phyloP scores from a whole-genome alignment of 2,797 vertebrate genomes.

The Tapera naevia region DNA sequence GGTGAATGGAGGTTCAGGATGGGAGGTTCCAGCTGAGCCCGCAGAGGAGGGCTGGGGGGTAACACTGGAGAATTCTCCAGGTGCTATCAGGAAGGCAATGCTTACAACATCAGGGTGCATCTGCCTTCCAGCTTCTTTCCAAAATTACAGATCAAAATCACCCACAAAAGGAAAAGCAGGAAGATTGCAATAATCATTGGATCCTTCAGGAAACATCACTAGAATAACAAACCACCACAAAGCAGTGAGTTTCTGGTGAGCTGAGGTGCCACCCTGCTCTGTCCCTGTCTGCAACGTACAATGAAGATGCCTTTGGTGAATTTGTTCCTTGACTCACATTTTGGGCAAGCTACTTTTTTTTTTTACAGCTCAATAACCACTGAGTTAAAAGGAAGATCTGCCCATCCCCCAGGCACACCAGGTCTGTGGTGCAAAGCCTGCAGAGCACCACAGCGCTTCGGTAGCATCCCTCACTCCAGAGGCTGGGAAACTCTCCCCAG shows the following conservation, averaged over 20 bases:
- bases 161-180: background rate
- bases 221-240: background rate
- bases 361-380: background rate
- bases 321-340: background rate
- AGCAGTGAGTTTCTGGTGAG: background rate
- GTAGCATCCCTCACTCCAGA: background rate
- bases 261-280: background rate
- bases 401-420: background rate
- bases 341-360: background rate
- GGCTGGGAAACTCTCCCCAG: accelerated
- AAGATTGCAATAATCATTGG: background rate
- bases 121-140: background rate
- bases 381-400: background rate
- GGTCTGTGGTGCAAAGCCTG: background rate
- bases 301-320: background rate
- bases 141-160: background rate
- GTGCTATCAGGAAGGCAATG: background rate
- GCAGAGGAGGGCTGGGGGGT: background rate
- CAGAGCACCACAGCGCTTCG: background rate
- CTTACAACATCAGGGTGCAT: accelerated
- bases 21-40: background rate
- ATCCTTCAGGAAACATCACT: background rate
- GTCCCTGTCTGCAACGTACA: no score
- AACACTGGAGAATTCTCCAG: background rate
- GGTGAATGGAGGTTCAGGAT: background rate